Evolutionary conservation across 2,797 vertebrate species (phyloP).

Genomic region (Atherinosoma microstoma): DNA sequence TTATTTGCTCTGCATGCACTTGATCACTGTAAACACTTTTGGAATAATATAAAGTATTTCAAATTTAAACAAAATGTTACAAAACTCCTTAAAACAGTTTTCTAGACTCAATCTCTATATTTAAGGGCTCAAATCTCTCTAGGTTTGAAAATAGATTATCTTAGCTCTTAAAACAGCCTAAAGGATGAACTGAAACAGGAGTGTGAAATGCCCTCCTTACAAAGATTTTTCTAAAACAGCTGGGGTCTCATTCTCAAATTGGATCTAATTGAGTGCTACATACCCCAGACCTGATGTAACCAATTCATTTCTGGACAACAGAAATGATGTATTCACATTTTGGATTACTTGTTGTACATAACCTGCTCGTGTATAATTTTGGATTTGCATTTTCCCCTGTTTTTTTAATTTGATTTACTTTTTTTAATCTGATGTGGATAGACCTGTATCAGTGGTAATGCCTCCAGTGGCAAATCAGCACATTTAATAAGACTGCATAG

Average conservation of each 20-base stretch:
- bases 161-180: neutral
- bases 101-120: neutral
- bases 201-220: neutral
- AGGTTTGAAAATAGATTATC: neutral
- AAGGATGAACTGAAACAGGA: neutral
- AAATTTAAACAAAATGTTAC: neutral
- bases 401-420: too few relatives aligned
- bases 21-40: neutral
- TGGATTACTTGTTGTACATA: neutral
- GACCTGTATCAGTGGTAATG: too few relatives aligned
- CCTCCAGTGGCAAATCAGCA: too few relatives aligned
- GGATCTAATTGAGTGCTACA: neutral
- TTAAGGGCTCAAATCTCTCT: neutral
- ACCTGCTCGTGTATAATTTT: too few relatives aligned
- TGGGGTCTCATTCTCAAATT: neutral
- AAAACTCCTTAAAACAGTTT: neutral
- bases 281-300: neutral
- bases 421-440: neutral
- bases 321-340: neutral
- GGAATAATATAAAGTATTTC: neutral
- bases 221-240: neutral
- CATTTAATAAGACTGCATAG: neutral
- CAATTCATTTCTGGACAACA: neutral
- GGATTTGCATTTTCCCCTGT: too few relatives aligned
- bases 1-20: neutral